phyloP scores from a whole-genome alignment of 37 sponge, comb jelly and placozoan species.

The Bolinopsis microptera region DNA sequence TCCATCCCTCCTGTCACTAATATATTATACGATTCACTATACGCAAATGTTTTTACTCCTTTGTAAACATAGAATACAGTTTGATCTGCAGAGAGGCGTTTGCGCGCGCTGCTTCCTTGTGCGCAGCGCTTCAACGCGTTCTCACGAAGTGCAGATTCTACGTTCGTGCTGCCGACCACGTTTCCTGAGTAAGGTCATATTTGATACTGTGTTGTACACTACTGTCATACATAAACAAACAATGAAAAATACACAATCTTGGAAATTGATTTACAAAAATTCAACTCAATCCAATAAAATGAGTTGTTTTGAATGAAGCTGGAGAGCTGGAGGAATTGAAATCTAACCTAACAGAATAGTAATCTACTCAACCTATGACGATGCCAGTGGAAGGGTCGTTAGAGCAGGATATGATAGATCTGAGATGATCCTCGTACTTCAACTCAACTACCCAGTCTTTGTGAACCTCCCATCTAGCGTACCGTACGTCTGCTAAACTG shows the following conservation, averaged over 20 bases:
- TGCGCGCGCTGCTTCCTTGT: slow-evolving; percentile 13
- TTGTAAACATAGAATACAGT: slow-evolving; percentile 82
- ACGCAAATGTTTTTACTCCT: slow-evolving; percentile 82
- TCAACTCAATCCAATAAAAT: no score
- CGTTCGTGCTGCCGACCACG: slow-evolving; percentile 68
- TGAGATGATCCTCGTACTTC: slow-evolving; percentile 65
- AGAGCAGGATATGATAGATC: slow-evolving; percentile 69
- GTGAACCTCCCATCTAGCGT: slow-evolving; percentile 68
- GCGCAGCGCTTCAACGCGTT: slow-evolving; percentile 8
- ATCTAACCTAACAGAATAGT: no score
- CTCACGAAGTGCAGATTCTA: slow-evolving; percentile 65
- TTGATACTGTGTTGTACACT: no score
- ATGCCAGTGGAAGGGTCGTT: slow-evolving; percentile 67
- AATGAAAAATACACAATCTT: neutral
- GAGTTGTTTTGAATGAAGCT: no score
- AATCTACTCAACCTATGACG: slow-evolving; percentile 66
- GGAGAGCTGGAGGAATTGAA: no score
- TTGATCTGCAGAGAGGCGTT: slow-evolving; percentile 73
- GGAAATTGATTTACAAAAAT: no score
- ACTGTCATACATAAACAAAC: neutral
- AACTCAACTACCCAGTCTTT: slow-evolving; percentile 68
- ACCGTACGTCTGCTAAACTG: slow-evolving; percentile 32
- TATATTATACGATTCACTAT: slow-evolving; percentile 74
- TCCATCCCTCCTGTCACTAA: slow-evolving; percentile 90
- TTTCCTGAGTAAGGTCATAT: slow-evolving; percentile 24